Conservation (phyloP, 2,888 invertebrate species). For the Zeuzera pyrina region DNA sequence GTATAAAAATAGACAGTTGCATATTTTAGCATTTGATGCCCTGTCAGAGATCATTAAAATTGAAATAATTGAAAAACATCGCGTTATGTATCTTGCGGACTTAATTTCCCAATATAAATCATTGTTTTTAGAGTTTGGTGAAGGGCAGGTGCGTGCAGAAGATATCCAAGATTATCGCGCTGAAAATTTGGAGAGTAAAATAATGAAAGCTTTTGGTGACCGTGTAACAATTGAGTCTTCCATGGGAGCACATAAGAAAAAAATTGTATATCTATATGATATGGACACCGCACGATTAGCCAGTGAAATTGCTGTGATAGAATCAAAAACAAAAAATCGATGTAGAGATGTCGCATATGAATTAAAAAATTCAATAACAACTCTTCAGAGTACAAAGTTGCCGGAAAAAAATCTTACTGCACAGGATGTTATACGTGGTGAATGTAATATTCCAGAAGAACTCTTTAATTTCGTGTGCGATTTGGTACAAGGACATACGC, state of each 20-base stretch:
- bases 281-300: conserved; percentile 20
- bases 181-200: conserved; percentile 21
- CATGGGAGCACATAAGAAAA: conserved; percentile 10
- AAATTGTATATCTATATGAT: conserved; percentile 21
- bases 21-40: conserved; percentile 14
- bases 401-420: conserved; percentile 11
- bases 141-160: conserved; percentile 16
- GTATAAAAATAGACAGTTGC: conserved; percentile 12
- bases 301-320: conserved; percentile 11
- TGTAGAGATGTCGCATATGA: conserved; percentile 19
- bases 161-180: conserved; percentile 19
- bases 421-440: conserved; percentile 15
- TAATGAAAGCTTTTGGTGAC: conserved; percentile 19
- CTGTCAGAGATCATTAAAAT: conserved; percentile 10
- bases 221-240: conserved; percentile 19
- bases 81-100: conserved; percentile 13
- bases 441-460: conserved; percentile 16
- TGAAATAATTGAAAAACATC: conserved; percentile 17
- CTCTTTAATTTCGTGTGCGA: conserved; percentile 17
- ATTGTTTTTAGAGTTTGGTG: conserved; percentile 21
- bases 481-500: conserved; percentile 14
- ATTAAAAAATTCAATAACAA: conserved; percentile 21
- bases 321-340: conserved; percentile 13
- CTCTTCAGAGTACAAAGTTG: conserved; percentile 15
- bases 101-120: conserved; percentile 13